Evolutionary conservation across 2,113 vertebrate species (phyloP), one percentile per base, ranked within the genome.

Genomic region (Pristiophorus japonicus): DNA sequence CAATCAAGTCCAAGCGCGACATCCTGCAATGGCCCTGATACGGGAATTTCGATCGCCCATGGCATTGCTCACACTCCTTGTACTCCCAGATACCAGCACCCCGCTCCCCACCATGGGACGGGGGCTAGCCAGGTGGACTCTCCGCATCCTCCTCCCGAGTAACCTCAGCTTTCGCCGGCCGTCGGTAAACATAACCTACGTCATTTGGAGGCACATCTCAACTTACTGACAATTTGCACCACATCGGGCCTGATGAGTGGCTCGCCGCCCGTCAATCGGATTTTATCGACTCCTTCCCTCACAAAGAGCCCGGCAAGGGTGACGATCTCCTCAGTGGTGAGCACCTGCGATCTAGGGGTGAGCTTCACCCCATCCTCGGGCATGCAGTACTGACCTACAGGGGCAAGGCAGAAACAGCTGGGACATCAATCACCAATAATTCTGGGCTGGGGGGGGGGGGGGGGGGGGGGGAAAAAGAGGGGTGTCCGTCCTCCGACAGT

Each of bases 341-440:
- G 97, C 6, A 99, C 97, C 96, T 99, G 97, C 45, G 97, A 96
- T 95, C 98, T 98, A 0, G 98, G 98, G 18, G 98, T 99, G 24
- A 99, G 97, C 73, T 97, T 98, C 88, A 99, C 98, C 5, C 99
- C 99, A 94, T 99, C 99, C 96, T 99, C 98, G 0, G 99, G 99
- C 99, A 99, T 99, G 96, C 99, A 99, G 96, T 99, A 99, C 96
- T 98, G 99, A 97, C 99, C 99, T 99, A 95, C 95, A 96, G 90
- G 10, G 84, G 75, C 6, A 24, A 11, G 11, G 85, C 45, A 51
- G 11, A 42, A 81, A 73, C 27, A 6, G 27, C 70, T 5, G 30
- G 30, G 30, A 11, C 27, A 11, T 34, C 8, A 7, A 34, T 70
- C 67, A 30, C 70, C 30, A 34, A 73, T 10, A 1, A n/a, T n/a